Evolutionary conservation across 2,797 vertebrate species (phyloP), one percentile per base, ranked within the genome.

Genomic region (Enteromius mattozi): DNA sequence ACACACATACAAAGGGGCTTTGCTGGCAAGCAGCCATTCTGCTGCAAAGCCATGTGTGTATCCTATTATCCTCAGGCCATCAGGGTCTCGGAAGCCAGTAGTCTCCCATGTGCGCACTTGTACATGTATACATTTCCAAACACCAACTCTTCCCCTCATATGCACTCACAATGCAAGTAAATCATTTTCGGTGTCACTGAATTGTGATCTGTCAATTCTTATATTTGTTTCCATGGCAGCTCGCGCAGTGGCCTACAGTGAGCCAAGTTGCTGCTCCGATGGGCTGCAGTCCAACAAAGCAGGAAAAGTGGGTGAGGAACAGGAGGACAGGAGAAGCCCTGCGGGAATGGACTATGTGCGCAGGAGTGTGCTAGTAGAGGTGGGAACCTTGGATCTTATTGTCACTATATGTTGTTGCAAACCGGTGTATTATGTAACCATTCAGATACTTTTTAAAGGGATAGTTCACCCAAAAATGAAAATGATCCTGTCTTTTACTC

Each of bases 301-400:
- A 14, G 72, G 89, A 88, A 96, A 93, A 82, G 90, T 89, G 82
- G 12, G 74, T 0, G 95, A 95, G 54, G 96, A 97, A 13, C 74
- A 88, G 19, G 92, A 93, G 0, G 97, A 97, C 77, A 93, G 82
- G 87, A 95, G 94, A 89, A 93, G 81, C 54, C 95, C 95, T 0
- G 84, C 91, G 0, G 95, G 94, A 24, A 85, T 94, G 33, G 97
- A 98, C 91, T 96, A 94, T 24, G 92, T 98, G 79, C 95, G 95
- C 17, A 95, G 95, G 88, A 96, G 95, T 40, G 94, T 98, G 82
- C 79, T 95, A 27, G 96, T 98, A 49, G 96, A 98, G 96, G 97
- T 98, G 87, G 12, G 6, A 19, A 16, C 74, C 40, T 1, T 10
- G 30, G 19, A n/a, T 24, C 0, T 40, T 65, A 16, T 54, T 77